Conservation (phyloP, 2,888 invertebrate genomes). For the Heteromurus nitidus region DNA sequence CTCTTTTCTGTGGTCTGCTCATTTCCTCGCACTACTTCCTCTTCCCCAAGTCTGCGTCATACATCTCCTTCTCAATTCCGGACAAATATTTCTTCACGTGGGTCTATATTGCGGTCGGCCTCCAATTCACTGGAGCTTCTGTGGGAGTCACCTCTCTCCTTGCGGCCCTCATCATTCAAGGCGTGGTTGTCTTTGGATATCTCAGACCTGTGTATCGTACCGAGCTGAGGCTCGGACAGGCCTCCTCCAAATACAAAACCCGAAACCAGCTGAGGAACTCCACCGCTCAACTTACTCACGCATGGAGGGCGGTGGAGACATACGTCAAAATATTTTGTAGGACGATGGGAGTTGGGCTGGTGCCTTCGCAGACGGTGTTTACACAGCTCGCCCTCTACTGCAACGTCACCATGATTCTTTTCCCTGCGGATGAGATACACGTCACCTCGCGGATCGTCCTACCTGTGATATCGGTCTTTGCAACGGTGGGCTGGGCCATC, state of each 20-base stretch:
- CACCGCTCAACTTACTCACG: not conserved
- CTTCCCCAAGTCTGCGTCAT: not conserved
- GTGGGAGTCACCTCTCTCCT: not conserved
- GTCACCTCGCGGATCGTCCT: not conserved
- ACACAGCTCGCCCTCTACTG: not conserved
- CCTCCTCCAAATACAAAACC: not conserved
- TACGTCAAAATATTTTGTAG: not conserved
- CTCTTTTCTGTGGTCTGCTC: too few species aligned
- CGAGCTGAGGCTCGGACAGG: slow-evolving; percentile 12
- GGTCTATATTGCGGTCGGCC: not conserved
- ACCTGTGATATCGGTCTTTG: not conserved
- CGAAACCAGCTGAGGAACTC: not conserved
- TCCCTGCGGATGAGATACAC: not conserved
- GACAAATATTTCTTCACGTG: not conserved
- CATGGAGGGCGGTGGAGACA: slow-evolving; percentile 3
- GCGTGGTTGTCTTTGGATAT: not conserved
- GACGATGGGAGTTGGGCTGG: not conserved
- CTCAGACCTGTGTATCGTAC: not conserved
- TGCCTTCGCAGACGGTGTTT: slow-evolving; percentile 1
- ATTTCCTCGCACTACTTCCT: not conserved
- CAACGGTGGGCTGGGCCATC: slow-evolving; percentile 11
- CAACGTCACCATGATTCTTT: not conserved
- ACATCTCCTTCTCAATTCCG: not conserved
- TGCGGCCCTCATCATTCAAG: not conserved
- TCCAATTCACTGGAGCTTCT: not conserved